Conservation (phyloP, 1,140 invertebrate genomes). For the Lepidurus packardi region DNA sequence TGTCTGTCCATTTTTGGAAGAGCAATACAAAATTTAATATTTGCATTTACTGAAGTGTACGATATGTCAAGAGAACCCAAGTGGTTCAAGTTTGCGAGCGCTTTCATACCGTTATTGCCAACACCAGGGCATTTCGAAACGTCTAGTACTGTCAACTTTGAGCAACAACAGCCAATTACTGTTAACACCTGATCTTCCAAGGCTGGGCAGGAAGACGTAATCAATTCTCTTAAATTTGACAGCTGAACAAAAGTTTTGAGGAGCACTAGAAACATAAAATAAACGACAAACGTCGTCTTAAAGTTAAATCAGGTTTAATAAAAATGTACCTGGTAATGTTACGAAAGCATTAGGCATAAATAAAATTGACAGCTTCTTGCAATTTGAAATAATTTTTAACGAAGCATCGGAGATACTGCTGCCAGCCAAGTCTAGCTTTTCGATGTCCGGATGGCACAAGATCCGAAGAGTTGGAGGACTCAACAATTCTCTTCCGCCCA, state of each 20-base stretch:
- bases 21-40: neutral
- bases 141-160: neutral
- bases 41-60: neutral
- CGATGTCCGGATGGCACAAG: neutral
- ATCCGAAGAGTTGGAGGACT: neutral
- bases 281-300: neutral
- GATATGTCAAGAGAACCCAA: neutral
- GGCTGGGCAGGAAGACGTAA: neutral
- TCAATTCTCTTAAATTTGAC: constrained; percentile 1
- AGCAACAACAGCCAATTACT: neutral
- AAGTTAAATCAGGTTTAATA: neutral
- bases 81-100: neutral
- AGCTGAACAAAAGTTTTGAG: neutral
- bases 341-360: neutral
- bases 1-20: neutral
- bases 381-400: neutral
- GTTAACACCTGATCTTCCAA: neutral
- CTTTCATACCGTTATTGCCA: neutral
- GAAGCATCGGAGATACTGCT: neutral
- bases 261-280: neutral
- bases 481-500: neutral
- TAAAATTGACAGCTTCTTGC: neutral
- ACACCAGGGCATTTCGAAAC: neutral
- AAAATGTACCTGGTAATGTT: neutral
- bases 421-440: neutral